Percentiles rank a stretch among this genome's conserved stretches.
phyloP scores from a whole-genome alignment of 2,888 invertebrate genomes.

The Philopedon plagiatum region DNA sequence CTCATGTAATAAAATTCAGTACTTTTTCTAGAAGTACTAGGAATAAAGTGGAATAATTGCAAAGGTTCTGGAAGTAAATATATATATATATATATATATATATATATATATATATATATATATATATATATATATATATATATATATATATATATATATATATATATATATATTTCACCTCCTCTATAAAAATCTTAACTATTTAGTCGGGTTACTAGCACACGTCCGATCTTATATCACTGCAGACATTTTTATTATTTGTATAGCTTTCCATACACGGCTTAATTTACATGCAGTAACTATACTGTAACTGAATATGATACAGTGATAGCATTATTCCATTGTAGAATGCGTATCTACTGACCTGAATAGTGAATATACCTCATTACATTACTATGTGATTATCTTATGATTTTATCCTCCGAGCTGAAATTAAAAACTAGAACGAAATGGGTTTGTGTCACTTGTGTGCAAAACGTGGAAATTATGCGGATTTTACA shows the following conservation, averaged over 20 bases:
- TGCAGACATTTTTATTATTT: neutral
- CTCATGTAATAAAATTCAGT: too few species aligned
- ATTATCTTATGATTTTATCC: constrained; percentile 7
- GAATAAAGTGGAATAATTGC: too few species aligned
- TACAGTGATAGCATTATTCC: neutral
- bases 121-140: too few species aligned
- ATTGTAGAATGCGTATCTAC: constrained; percentile 27
- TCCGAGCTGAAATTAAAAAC: constrained; percentile 15
- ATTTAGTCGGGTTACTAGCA: too few species aligned
- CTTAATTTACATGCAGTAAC: neutral
- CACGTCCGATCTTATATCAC: neutral
- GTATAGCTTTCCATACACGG: neutral
- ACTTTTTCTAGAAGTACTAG: too few species aligned
- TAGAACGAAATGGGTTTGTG: neutral
- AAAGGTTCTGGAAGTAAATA: too few species aligned
- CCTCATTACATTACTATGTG: constrained; percentile 18
- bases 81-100: too few species aligned
- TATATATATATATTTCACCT: too few species aligned
- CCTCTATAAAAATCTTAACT: too few species aligned
- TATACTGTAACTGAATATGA: constrained; percentile 5
- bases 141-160: too few species aligned
- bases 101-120: too few species aligned
- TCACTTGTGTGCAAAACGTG: constrained; percentile 11
- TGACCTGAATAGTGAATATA: constrained; percentile 32
- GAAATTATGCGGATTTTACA: neutral